Base-by-base conservation (phyloP, 2,888 invertebrate species). In the Drosophila ustulata region DNA sequence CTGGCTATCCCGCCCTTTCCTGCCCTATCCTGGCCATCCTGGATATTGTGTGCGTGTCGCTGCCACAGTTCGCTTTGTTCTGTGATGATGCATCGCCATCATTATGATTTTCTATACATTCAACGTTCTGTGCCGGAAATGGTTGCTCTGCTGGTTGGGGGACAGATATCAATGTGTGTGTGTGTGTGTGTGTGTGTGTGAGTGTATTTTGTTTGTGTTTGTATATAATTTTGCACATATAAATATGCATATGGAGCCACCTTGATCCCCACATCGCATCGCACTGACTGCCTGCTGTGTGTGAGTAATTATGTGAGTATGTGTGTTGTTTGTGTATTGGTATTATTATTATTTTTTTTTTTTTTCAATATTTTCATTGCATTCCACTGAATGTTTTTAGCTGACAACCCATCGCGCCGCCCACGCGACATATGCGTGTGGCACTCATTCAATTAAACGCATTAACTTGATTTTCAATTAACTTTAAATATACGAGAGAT, bases 391-490 rank as follows among this genome's bases (percentile, higher is more conserved):
- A 66, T 73, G 65, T 81, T 89, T 82, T 84, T 85, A 82, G 88
- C 76, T 41, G 68, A 50, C 73, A 73, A 55, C 28, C 47, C 62
- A 18, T 2, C 18, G 18, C 18, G 18, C 18, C 18, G 18, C 18
- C 51, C 49, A 45, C 25, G 8, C 46, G 64, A 50, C 85, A 82
- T 86, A 82, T 82, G 80, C 78, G 39, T 2, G 51, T 67, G 61
- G 51, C 80, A 61, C 47, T 66, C 68, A 85, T 89, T 89, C 70
- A 88, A 89, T 88, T 85, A 85, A 89, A 89, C 71, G 86, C 80
- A 85, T 89, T 85, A 82, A 84, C 86, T 84, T 89, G 88, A 84
- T 84, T 89, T 89, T 89, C 88, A 85, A 88, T 85, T 85, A 85
- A 83, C 89, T 83, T 87, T 84, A 78, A 89, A 84, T 87, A 67